These are phyloP conservation scores for Plebejus argus DNA, from an alignment of 2,888 invertebrate genomes.

Conservation along the genomic window DNA sequence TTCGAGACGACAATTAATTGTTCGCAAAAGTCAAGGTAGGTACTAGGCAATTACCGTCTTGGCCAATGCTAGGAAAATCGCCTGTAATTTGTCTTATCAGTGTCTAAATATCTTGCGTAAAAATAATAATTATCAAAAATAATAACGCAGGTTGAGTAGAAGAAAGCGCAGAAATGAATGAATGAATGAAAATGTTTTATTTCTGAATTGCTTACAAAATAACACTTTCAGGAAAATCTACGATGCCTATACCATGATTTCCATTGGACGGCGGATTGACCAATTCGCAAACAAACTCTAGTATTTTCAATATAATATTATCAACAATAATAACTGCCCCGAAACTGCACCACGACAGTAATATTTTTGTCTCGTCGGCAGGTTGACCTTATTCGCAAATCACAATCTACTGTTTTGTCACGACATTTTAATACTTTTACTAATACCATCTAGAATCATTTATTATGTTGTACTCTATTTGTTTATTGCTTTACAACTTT, in stretches of 20 bases:
- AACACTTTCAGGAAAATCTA: no score
- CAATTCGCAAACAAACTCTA: neutral
- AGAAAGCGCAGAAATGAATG: no score
- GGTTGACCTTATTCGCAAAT: neutral
- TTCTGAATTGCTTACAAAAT: no score
- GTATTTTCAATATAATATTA: neutral
- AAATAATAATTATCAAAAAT: no score
- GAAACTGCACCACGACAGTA: neutral
- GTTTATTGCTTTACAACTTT: neutral
- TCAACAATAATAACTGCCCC: neutral
- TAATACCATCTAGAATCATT: neutral
- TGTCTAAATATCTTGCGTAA: neutral
- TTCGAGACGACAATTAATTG: neutral
- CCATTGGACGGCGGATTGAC: no score
- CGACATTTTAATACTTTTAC: neutral
- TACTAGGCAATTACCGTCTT: neutral
- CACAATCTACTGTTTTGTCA: conserved; percentile 17
- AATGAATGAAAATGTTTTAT: no score
- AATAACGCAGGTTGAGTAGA: no score
- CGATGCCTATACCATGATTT: no score
- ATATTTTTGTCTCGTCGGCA: neutral
- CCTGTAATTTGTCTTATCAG: neutral
- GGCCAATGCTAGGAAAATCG: neutral
- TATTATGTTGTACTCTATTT: neutral
- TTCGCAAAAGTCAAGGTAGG: conserved; percentile 8